Percentiles rank a stretch among this genome's conserved stretches.
These are phyloP conservation scores for Latrodectus elegans DNA, from an alignment of 2,888 invertebrate genomes.

Conservation along the genomic window DNA sequence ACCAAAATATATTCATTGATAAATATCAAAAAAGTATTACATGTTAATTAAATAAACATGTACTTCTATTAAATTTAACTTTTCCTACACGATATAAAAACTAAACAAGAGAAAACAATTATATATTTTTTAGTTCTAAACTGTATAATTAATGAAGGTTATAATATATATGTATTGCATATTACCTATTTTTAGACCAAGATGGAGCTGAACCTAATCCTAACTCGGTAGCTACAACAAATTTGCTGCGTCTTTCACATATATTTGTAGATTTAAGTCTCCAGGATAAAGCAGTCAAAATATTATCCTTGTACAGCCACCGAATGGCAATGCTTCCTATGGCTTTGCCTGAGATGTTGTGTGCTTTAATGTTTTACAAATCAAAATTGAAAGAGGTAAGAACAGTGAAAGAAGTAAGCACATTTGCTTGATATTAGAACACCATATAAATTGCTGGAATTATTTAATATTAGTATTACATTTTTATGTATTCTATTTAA, in stretches of 20 bases:
- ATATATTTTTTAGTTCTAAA: too few relatives aligned
- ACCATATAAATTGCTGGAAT: background rate
- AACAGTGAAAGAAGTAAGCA: slow-evolving; percentile 81
- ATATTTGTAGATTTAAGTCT: slow-evolving; percentile 80
- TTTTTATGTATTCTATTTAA: too few relatives aligned
- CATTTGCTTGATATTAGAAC: background rate
- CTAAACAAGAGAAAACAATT: too few relatives aligned
- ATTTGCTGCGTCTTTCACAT: slow-evolving; percentile 84
- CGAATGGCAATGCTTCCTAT: slow-evolving; percentile 81
- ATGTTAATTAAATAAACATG: too few relatives aligned
- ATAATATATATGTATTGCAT: too few relatives aligned
- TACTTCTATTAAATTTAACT: too few relatives aligned
- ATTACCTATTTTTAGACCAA: slow-evolving; percentile 80
- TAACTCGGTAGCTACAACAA: slow-evolving; percentile 90
- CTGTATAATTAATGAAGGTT: too few relatives aligned
- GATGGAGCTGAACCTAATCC: slow-evolving; percentile 96
- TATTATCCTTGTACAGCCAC: slow-evolving; percentile 80
- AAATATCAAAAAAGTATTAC: too few relatives aligned
- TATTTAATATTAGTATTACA: background rate
- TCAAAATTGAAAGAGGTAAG: slow-evolving; percentile 84
- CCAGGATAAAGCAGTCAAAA: slow-evolving; percentile 78
- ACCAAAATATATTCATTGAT: too few relatives aligned
- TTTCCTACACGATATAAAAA: too few relatives aligned
- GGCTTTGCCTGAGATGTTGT: slow-evolving; percentile 83
- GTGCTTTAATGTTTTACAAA: slow-evolving; percentile 80